Evolutionary conservation across 2,888 invertebrate species (phyloP).

Genomic region (Eupithecia insigniata): DNA sequence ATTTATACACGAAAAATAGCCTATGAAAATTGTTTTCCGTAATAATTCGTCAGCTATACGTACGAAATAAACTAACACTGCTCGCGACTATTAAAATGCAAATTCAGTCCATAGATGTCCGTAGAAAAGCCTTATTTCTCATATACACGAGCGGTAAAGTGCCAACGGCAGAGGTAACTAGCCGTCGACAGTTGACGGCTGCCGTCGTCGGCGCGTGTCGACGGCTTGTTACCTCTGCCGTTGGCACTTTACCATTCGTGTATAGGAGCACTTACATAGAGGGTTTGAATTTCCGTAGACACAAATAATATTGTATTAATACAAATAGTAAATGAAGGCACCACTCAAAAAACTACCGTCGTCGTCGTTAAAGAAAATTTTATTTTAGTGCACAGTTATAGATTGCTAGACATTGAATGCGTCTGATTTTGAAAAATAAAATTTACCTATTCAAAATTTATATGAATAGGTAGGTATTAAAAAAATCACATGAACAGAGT

Average conservation of each 20-base stretch:
- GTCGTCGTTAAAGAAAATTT: too few relatives aligned
- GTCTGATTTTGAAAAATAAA: too few relatives aligned
- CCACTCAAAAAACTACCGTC: not conserved
- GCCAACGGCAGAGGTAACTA: too few relatives aligned
- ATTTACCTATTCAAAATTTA: too few relatives aligned
- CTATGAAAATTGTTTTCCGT: too few relatives aligned
- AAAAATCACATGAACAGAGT: not conserved
- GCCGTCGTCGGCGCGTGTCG: too few relatives aligned
- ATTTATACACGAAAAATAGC: conserved; percentile 57
- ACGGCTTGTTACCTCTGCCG: too few relatives aligned
- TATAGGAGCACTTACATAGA: not conserved
- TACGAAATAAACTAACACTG: conserved; percentile 19
- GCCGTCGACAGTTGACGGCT: too few relatives aligned
- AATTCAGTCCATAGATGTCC: too few relatives aligned
- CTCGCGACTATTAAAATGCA: not conserved
- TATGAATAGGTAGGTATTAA: not conserved
- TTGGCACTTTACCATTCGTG: too few relatives aligned
- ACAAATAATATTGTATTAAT: not conserved
- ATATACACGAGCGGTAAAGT: too few relatives aligned
- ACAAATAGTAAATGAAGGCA: not conserved
- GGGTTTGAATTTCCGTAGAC: not conserved
- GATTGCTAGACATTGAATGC: not conserved
- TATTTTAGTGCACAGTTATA: not conserved
- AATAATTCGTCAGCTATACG: conserved; percentile 50
- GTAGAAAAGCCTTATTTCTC: too few relatives aligned